Percentiles rank a stretch among this genome's conserved stretches.
Conservation (phyloP, 2,797 vertebrate species). For the Semotilus atromaculatus region DNA sequence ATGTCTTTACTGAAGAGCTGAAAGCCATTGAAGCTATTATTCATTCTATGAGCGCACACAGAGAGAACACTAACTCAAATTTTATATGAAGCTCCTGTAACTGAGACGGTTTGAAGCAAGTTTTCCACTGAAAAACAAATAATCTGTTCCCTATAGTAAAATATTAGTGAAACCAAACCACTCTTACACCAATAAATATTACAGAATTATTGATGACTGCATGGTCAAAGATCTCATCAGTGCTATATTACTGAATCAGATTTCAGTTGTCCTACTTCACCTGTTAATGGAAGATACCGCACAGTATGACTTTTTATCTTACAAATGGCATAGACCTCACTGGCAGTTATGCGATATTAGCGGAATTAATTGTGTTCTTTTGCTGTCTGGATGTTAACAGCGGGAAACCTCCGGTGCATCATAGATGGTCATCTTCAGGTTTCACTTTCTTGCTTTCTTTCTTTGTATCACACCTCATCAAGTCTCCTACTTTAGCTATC, state of each 20-base stretch:
- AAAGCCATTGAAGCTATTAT: constrained; percentile 23
- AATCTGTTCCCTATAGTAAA: constrained; percentile 1
- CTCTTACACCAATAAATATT: background rate
- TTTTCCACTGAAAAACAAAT: constrained; percentile 23
- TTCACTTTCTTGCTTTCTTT: constrained; percentile 37
- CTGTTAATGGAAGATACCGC: background rate
- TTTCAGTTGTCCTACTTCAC: background rate
- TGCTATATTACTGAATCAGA: constrained; percentile 1
- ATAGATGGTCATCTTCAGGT: constrained; percentile 43
- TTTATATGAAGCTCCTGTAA: constrained; percentile 30
- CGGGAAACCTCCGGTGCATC: constrained; percentile 4
- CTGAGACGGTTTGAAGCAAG: background rate
- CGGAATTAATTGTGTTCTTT: constrained; percentile 1
- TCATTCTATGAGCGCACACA: background rate
- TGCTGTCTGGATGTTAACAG: constrained; percentile 15
- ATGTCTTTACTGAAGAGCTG: constrained; percentile 17
- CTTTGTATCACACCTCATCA: constrained; percentile 35
- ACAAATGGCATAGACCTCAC: background rate
- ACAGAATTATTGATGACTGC: constrained; percentile 3
- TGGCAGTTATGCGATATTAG: constrained; percentile 2
- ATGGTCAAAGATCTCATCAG: background rate
- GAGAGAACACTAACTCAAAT: constrained; percentile 26
- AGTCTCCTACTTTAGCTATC: background rate
- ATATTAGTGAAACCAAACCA: background rate
- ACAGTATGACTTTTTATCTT: constrained; percentile 9